Evolutionary conservation across 2,113 vertebrate genomes (phyloP), one percentile per base, ranked within the genome.

Genomic region (Hippocampus abdominalis): DNA sequence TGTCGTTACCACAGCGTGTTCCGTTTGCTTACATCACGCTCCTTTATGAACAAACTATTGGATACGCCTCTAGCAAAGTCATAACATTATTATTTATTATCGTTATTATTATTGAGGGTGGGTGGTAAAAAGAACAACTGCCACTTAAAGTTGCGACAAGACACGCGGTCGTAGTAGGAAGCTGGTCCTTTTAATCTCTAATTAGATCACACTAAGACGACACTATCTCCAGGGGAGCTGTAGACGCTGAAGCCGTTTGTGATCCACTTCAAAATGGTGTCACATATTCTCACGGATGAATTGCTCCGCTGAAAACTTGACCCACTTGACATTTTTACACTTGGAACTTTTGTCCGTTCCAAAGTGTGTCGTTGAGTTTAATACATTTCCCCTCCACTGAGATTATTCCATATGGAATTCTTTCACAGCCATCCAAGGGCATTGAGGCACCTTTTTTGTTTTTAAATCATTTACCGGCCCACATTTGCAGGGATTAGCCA

Each of bases 171-270:
- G 42, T 64, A 32, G 72, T 42, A 32, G 68, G 54, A 81, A 67
- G 25, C 15, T 4, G 70, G 67, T 82, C 68, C 79, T 85, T 83
- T 70, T 72, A 75, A 79, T 72, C 74, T 73, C 66, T 84, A 87
- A 88, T 89, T 88, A 83, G 82, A 87, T 77, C 77, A 84, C 59
- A 60, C 36, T 67, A 76, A 78, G 71, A 77, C 70, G 74, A 44
- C 44, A 40, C 36, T 57, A 64, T 81, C 80, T 80, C 75, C 44
- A 36, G 75, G 75, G 74, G 64, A 79, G 76, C 61, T 44, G 56
- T 54, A 57, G 54, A 64, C 71, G 73, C 75, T 68, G 53, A 71
- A 74, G 73, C 71, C 39, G 49, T 57, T 65, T 84, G 66, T 72
- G 70, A 85, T 84, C 59, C 66, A 74, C 78, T 80, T 72, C 75